phyloP scores from a whole-genome alignment of 2,888 invertebrate genomes.

The Lepas anatifera region DNA sequence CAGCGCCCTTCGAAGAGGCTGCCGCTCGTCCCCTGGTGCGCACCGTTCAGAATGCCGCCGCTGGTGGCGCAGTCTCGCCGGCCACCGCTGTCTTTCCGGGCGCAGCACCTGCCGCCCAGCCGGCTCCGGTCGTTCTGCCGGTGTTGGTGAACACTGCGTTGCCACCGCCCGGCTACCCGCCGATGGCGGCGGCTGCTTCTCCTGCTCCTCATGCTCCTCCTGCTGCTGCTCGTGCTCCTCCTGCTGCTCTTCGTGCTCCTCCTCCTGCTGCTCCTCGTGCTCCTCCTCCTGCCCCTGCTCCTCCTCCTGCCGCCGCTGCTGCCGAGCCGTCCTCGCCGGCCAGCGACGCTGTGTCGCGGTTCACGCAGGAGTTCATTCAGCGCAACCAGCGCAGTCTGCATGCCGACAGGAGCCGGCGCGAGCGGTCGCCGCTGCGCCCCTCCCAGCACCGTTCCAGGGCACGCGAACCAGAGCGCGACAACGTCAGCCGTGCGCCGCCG shows the following conservation, averaged over 20 bases:
- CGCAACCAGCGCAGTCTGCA: constrained; percentile 10
- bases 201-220: not conserved
- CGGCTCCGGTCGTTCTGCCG: not conserved
- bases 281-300: not conserved
- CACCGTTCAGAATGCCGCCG: not conserved
- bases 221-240: not conserved
- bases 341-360: not conserved
- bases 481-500: not conserved
- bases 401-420: not conserved
- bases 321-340: not conserved
- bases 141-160: not conserved
- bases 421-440: not conserved
- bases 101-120: not conserved
- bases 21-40: not conserved
- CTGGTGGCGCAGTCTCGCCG: not conserved
- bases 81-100: not conserved
- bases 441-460: not conserved
- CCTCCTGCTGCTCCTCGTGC: not conserved
- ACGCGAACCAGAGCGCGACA: not conserved
- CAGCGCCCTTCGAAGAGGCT: not conserved
- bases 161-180: not conserved
- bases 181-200: not conserved
- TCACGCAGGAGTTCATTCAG: constrained; percentile 3
- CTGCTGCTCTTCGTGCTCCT: not conserved
- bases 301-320: not conserved